phyloP scores from a whole-genome alignment of 2,797 vertebrate species.

The Cyclopterus lumpus region DNA sequence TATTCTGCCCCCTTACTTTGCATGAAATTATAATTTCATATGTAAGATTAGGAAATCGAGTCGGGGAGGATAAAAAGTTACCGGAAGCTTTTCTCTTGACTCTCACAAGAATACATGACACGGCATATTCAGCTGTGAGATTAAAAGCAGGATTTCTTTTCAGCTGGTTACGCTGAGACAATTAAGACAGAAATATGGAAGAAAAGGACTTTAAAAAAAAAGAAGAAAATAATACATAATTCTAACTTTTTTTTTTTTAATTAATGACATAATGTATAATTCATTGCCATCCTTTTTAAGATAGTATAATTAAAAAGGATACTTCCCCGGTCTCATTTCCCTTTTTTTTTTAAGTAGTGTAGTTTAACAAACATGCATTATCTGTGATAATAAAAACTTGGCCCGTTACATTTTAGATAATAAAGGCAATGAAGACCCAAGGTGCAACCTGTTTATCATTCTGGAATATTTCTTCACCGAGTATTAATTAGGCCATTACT shows the following conservation, averaged over 20 bases:
- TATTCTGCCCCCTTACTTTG: constrained; percentile 83
- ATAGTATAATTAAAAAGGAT: constrained; percentile 42
- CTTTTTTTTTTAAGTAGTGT: constrained; percentile 23
- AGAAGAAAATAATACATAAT: constrained; percentile 2
- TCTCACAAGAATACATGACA: constrained; percentile 59
- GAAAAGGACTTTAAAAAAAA: not conserved
- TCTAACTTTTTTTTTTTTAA: constrained; percentile 21
- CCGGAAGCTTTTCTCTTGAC: constrained; percentile 40
- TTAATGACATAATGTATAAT: constrained; percentile 36
- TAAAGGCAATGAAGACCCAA: constrained; percentile 75
- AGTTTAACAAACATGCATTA: constrained; percentile 65
- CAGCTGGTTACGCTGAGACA: not conserved
- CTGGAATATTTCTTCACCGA: constrained; percentile 80
- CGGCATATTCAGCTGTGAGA: constrained; percentile 52
- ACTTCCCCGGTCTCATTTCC: constrained; percentile 26
- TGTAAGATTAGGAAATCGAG: constrained; percentile 80
- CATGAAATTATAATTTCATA: constrained; percentile 89
- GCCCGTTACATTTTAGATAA: constrained; percentile 73
- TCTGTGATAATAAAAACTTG: constrained; percentile 60
- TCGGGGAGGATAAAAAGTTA: constrained; percentile 35
- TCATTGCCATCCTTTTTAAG: constrained; percentile 16
- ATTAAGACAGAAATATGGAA: not conserved
- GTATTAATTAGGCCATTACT: constrained; percentile 89
- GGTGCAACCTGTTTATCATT: constrained; percentile 85
- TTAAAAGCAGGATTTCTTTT: constrained; percentile 41